Evolutionary conservation across 2,797 vertebrate species (phyloP), one percentile per base, ranked within the genome.

Genomic region (Sebastes hubbsi): DNA sequence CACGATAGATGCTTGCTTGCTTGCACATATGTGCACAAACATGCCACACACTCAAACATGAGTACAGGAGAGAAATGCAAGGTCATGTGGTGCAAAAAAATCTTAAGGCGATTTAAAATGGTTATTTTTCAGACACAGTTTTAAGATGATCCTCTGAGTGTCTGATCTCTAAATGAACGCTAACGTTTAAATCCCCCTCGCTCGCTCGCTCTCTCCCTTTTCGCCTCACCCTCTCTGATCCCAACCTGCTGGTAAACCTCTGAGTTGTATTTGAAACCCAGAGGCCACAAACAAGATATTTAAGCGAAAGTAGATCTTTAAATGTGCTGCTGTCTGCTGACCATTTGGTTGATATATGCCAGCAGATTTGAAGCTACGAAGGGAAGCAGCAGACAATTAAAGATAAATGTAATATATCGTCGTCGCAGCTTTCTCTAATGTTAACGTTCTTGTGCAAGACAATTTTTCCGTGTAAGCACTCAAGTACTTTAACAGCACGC

Each of bases 81-180:
- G 83, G 78, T 87, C 66, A 73, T 59, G 5, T 60, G 54, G 27
- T 65, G 29, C 59, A 75, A 85, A 65, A 80, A 80, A 80, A 58
- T 65, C 87, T 73, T 52, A 75, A 83, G 78, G 67, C 66, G 87
- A 89, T 89, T 92, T 88, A 75, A 88, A 88, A 71, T 52, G 36
- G 38, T 90, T 82, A 82, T 90, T 86, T 92, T 82, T 83, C 85
- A 80, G 82, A 82, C 76, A 81, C 59, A 78, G 87, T 86, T 91
- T 92, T 86, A 83, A 93, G 79, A 86, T 89, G 90, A 93, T 94
- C 89, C 88, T 80, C 77, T 74, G 72, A 87, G 65, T 80, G 87
- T 91, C 81, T 90, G 86, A 92, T 91, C 91, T 91, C 91, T 90
- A 91, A 87, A 87, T 88, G 83, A 93, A 84, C 8, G n/a, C 58